A percentile compares a stretch with the other conserved stretches of the same genome.
These are phyloP conservation scores for Tuberolachnus salignus DNA, from an alignment of 2,888 invertebrate species.

Conservation along the genomic window DNA sequence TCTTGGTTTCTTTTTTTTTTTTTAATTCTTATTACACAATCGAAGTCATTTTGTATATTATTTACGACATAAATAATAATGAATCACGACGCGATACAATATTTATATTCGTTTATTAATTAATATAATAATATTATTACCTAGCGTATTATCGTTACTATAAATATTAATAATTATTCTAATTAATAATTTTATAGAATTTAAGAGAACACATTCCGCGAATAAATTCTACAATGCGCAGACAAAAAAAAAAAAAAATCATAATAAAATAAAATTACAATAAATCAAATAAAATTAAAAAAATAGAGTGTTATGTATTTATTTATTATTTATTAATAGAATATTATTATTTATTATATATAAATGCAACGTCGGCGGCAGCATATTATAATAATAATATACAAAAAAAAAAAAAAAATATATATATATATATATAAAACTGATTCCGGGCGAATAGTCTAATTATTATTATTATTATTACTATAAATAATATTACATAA, in stretches of 20 bases:
- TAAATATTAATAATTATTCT: too few species aligned
- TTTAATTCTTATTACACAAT: neutral
- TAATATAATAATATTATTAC: too few species aligned
- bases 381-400: neutral
- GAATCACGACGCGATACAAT: neutral
- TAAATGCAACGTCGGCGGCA: slow-evolving; percentile 54
- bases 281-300: neutral
- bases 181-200: neutral
- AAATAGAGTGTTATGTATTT: slow-evolving; percentile 5
- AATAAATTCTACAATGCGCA: slow-evolving; percentile 1
- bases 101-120: too few species aligned
- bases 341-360: slow-evolving; percentile 15
- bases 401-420: neutral
- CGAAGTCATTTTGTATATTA: neutral
- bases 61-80: neutral
- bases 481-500: slow-evolving; percentile 1
- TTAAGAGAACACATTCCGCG: slow-evolving; percentile 33
- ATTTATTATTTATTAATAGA: neutral
- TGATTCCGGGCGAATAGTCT: neutral
- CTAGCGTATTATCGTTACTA: neutral
- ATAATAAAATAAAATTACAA: too few species aligned
- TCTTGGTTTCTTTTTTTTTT: slow-evolving; percentile 4
- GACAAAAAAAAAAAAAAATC: neutral
- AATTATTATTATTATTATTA: slow-evolving; percentile 17
- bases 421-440: neutral